Base-by-base conservation (phyloP, 1,140 invertebrate genomes). In the Trichomalopsis sarcophagae region DNA sequence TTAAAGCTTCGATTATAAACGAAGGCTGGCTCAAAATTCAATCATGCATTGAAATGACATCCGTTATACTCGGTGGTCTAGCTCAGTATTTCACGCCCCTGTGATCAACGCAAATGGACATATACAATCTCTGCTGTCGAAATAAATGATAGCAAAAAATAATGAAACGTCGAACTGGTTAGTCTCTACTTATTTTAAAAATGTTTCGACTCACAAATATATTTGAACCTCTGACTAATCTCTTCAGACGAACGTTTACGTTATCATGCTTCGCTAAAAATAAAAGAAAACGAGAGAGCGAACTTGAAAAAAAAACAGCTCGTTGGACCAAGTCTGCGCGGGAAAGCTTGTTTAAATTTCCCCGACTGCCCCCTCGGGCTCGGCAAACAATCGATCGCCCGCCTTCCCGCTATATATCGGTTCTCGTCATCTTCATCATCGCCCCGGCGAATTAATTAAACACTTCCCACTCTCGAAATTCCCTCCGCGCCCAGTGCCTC, bases 381-480 rank as follows among this genome's bases (percentile, higher is more conserved):
- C 30, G 47, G 1, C 40, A 79, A 40, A 80, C 44, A 80, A 84
- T 84, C 76, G 76, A 84, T 84, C 62, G 66, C 14, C n/a, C 73
- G 10, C 36, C 74, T 73, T 73, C 71, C 21, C 17, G 44, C 47
- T 78, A 30, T 40, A 66, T 80, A 80, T 80, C 66, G 68, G 69
- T 75, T 85, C 62, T 78, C 84, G 66, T 82, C 79, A 85, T 85
- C 62, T 85, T 82, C 84, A 82, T 85, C 84, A 85, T 71, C 50
- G 40, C 55, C 84, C n/a, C 17, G 36, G 73, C 84, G 47, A 85
- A 85, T 85, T 85, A 85, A 85, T 85, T 85, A 85, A 81, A 82
- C 80, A 78, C 62, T 62, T 69, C 17, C 47, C 79, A 33, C 84
- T 85, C 66, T 71, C 66, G 75, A 73, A 79, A 78, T 84, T 84